Evolutionary conservation across 2,113 vertebrate genomes (phyloP).

Genomic region (Lamprologus lemairii): DNA sequence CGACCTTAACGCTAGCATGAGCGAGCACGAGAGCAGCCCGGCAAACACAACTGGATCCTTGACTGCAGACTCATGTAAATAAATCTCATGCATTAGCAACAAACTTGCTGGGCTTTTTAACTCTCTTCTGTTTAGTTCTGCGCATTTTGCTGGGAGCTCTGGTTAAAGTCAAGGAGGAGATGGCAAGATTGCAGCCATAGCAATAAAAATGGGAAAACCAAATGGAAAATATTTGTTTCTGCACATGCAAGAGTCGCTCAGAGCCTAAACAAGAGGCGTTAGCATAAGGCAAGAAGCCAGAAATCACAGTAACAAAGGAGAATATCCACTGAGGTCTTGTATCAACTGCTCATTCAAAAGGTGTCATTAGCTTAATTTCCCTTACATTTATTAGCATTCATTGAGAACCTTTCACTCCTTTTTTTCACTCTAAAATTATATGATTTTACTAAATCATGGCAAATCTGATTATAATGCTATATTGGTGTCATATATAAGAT

Average conservation of each 20-base stretch:
- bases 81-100: constrained; percentile 32
- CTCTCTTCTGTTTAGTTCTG: neutral
- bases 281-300: accelerated
- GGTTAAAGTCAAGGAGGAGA: constrained; percentile 4
- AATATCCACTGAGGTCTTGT: neutral
- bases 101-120: neutral
- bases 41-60: constrained; percentile 34
- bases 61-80: constrained; percentile 50
- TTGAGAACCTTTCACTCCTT: neutral
- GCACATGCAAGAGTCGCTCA: neutral
- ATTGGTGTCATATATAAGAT: neutral
- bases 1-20: neutral
- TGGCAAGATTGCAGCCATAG: neutral
- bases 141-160: neutral
- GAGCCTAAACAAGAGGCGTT: neutral
- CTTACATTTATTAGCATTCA: neutral
- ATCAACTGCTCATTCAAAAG: neutral
- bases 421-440: neutral
- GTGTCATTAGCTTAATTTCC: neutral
- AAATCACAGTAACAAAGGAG: neutral
- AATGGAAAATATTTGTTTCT: neutral
- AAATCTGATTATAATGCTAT: neutral
- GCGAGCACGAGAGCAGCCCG: neutral
- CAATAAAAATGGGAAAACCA: neutral
- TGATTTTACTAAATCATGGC: neutral